Evolutionary conservation across 1,140 invertebrate genomes (phyloP).

Genomic region (Ostrea edulis): DNA sequence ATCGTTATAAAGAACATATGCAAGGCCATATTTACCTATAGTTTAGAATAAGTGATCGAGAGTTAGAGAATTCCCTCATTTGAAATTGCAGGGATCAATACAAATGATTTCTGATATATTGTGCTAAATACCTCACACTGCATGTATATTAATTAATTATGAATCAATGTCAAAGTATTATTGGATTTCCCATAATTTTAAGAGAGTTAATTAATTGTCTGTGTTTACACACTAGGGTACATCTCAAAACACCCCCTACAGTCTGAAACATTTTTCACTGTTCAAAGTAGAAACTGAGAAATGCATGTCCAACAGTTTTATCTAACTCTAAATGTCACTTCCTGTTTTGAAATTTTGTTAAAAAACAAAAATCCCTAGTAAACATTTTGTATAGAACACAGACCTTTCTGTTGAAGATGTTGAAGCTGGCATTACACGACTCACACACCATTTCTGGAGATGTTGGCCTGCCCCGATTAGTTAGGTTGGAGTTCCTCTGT

Average conservation of each 20-base stretch:
- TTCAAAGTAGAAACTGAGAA: background rate
- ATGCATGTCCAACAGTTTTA: background rate
- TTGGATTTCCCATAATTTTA: too few relatives aligned
- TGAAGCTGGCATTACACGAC: slow-evolving; percentile 66
- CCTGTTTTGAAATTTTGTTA: background rate
- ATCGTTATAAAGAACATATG: too few relatives aligned
- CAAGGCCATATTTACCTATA: too few relatives aligned
- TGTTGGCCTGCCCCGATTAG: background rate
- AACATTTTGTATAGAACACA: slow-evolving; percentile 4
- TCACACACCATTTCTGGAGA: slow-evolving; percentile 66
- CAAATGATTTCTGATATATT: too few relatives aligned
- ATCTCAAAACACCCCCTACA: background rate
- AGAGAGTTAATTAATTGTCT: too few relatives aligned
- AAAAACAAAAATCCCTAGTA: background rate
- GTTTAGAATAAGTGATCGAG: too few relatives aligned
- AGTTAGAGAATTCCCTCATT: too few relatives aligned
- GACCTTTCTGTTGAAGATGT: slow-evolving; percentile 73
- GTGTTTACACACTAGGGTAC: too few relatives aligned
- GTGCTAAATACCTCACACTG: too few relatives aligned
- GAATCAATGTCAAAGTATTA: too few relatives aligned
- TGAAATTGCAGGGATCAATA: too few relatives aligned
- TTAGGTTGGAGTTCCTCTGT: background rate
- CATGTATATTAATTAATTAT: too few relatives aligned
- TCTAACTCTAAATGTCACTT: background rate
- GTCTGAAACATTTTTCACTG: background rate